Conservation (phyloP, 1,140 invertebrate species). For the Luehdorfia chinensis region DNA sequence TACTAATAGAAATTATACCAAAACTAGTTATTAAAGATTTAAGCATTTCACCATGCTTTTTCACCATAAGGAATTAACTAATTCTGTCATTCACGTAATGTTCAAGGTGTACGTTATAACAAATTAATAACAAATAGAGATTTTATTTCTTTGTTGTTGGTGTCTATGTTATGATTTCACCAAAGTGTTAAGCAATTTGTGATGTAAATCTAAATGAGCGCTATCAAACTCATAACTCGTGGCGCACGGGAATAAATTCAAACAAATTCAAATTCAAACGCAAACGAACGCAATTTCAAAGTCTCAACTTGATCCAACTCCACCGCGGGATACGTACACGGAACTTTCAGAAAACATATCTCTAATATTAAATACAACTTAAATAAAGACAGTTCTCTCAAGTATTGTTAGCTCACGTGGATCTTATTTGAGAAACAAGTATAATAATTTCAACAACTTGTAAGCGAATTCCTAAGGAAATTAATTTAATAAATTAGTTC, state of each 20-base stretch:
- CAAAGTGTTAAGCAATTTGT: no score
- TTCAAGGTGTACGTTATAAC: no score
- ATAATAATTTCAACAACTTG: slow-evolving; percentile 57
- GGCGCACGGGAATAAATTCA: slow-evolving; percentile 22
- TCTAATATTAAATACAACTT: slow-evolving; percentile 67
- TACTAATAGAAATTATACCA: no score
- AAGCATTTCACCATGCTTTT: no score
- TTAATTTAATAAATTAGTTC: slow-evolving; percentile 66
- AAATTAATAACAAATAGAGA: no score
- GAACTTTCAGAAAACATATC: slow-evolving; percentile 55
- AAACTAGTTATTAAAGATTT: no score
- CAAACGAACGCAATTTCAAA: slow-evolving; percentile 45
- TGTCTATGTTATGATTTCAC: no score
- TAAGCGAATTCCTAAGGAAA: slow-evolving; percentile 43
- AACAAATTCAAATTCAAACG: slow-evolving; percentile 43
- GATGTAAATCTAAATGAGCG: slow-evolving; percentile 33
- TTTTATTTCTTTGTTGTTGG: no score
- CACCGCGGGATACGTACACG: slow-evolving; percentile 34
- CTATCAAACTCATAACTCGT: slow-evolving; percentile 35
- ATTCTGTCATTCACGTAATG: no score
- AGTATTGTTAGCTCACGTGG: slow-evolving; percentile 58
- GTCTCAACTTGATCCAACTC: slow-evolving; percentile 50
- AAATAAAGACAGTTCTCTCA: slow-evolving; percentile 62
- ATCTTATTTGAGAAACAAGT: slow-evolving; percentile 57
- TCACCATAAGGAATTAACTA: no score